Evolutionary conservation across 2,888 invertebrate species (phyloP), one percentile per base, ranked within the genome.

Genomic region (Calameuta filiformis): DNA sequence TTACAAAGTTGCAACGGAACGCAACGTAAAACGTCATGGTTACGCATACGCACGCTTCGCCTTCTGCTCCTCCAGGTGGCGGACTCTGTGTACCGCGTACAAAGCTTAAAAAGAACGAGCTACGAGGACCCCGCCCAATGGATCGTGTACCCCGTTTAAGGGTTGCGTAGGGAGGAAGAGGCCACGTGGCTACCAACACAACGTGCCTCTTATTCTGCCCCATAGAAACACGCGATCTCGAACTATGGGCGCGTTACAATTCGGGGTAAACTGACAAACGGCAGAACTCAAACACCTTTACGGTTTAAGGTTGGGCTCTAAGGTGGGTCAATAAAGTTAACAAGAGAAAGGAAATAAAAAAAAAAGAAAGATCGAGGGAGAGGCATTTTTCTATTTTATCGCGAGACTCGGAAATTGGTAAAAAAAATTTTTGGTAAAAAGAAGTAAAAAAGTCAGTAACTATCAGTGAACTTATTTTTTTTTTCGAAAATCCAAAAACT

Each of bases 131-230:
- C 90, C 90, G 89, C 90, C 90, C 90, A 87, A 81, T 80, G 86
- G 84, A 90, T 90, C 90, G 85, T 87, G 85, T 89, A 85, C 85
- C 84, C 87, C 86, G 85, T 84, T 86, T 85, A 90, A 90, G 90
- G 90, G 90, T 90, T 90, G 89, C 56, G 56, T 23, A 56, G 56
- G 56, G 56, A 56, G 56, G 56, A 56, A 23, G 56, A 68, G 79
- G 83, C 83, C 87, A 87, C 88, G 88, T 89, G 88, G 84, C 56
- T 56, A 56, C 71, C 31, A 71, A 34, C 71, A 71, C 31, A 34
- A 71, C 71, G 71, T 34, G 31, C 71, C 15, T 75, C 30, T 35
- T 23, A 69, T 30, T 76, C 11, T 9, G 33, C 23, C 35, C 68
- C 75, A 30, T 56, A 2, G 31, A n/a, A 40, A 75, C 71, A 71